Percentiles rank a stretch among this genome's conserved stretches.
These are phyloP conservation scores for Paratrypauchen microcephalus DNA, from an alignment of 2,797 vertebrate species.

Conservation along the genomic window DNA sequence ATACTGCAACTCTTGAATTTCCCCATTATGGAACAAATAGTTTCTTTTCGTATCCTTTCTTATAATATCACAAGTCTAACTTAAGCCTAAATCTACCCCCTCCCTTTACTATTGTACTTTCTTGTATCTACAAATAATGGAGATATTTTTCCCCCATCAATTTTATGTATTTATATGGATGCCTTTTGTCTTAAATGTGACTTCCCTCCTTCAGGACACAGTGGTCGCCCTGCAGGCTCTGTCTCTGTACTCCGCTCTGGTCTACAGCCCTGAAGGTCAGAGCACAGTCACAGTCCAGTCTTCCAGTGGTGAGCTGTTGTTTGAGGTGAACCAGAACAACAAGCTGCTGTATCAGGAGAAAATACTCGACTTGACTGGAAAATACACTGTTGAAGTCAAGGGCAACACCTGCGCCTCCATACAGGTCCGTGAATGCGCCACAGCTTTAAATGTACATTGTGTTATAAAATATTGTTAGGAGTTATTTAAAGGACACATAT, in stretches of 20 bases:
- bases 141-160: too few relatives aligned
- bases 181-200: background rate
- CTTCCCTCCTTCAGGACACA: background rate
- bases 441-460: background rate
- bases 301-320: conserved; percentile 57
- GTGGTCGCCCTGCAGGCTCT: conserved; percentile 87
- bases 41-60: too few relatives aligned
- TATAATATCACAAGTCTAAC: too few relatives aligned
- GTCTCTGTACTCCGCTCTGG: conserved; percentile 78
- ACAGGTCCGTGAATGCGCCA: conserved; percentile 73
- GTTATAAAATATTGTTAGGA: background rate
- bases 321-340: conserved; percentile 78
- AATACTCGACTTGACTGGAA: conserved; percentile 60
- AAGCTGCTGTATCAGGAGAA: conserved; percentile 81
- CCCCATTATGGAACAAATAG: too few relatives aligned
- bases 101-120: too few relatives aligned
- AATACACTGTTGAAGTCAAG: conserved; percentile 69
- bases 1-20: too few relatives aligned
- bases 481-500: too few relatives aligned
- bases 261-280: conserved; percentile 71
- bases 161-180: too few relatives aligned
- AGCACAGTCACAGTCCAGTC: conserved; percentile 73
- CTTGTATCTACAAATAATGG: too few relatives aligned
- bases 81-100: too few relatives aligned
- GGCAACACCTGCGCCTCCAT: conserved; percentile 73